Evolutionary conservation across 2,797 vertebrate genomes (phyloP).

Genomic region (Acrossocheilus fasciatus): DNA sequence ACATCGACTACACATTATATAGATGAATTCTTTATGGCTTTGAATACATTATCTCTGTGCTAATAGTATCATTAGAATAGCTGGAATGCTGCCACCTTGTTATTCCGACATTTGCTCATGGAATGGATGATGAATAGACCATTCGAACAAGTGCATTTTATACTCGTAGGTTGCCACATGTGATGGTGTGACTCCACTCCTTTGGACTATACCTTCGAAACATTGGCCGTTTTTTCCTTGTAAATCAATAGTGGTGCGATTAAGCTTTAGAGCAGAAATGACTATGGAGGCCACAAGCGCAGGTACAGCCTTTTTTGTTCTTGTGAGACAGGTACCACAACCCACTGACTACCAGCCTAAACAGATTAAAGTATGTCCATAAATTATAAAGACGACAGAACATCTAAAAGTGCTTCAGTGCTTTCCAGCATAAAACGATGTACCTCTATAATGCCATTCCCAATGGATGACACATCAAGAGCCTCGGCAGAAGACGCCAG

Average conservation of each 20-base stretch:
- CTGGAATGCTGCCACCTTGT: constrained; percentile 56
- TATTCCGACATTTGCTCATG: constrained; percentile 55
- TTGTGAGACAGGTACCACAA: constrained; percentile 29
- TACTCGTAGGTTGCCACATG: not conserved
- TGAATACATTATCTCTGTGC: constrained; percentile 53
- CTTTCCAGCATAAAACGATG: constrained; percentile 50
- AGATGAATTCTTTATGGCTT: constrained; percentile 53
- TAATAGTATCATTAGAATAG: constrained; percentile 60
- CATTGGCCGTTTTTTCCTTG: constrained; percentile 26
- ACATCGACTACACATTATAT: constrained; percentile 39
- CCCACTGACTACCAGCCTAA: constrained; percentile 33
- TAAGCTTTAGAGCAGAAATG: constrained; percentile 24
- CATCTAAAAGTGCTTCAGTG: constrained; percentile 58
- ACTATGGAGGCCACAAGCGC: not conserved
- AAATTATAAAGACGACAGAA: constrained; percentile 56
- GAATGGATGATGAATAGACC: constrained; percentile 48
- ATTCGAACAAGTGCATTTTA: constrained; percentile 33
- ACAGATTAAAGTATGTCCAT: constrained; percentile 46
- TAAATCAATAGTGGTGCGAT: constrained; percentile 47
- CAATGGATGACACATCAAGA: constrained; percentile 35
- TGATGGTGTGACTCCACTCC: not conserved
- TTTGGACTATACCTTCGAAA: constrained; percentile 19
- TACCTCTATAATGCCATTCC: constrained; percentile 49
- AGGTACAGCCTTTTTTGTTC: constrained; percentile 29
- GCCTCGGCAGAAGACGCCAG: not conserved